Base-by-base conservation (phyloP, 92 coral and sea anemone genomes). In the Epizoanthus stellaris region DNA sequence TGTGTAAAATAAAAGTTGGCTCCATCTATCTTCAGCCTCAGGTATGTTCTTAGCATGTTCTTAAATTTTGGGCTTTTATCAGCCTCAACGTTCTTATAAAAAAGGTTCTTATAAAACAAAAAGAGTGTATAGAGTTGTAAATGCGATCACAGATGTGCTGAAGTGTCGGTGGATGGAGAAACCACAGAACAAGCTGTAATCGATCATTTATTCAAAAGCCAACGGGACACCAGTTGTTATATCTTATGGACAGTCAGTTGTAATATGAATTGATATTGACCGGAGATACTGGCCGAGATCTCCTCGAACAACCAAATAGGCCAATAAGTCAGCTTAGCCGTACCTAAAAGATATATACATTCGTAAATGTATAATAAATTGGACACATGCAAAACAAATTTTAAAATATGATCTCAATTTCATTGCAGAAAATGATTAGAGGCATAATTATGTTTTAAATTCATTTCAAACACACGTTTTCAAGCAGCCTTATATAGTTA, bases 241-340 rank as follows among this genome's bases (percentile, higher is more conserved):
- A 68, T 68, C 30, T 68, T 30, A 36, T 38, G n/a, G 42, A 38
- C 73, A 38, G 73, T 68, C 49, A 17, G 52, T 19, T 68, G n/a
- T 68, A 34, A 68, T 68, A 68, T 15, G n/a, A 68, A 68, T 68
- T 36, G 21, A 68, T 68, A 68, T 34, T 68, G 43, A 38, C 73
- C 42, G 73, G 4, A 36, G 73, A 68, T 39, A 17, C 20, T 40
- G 43, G 8, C 73, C 20, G 20, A 0, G 17, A 19, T 15, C 73
- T 34, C 20, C 20, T 11, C 9, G 16, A 20, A 66, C 16, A 66
- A 66, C 70, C 30, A 12, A 23, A 14, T 52, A 9, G 1, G 3
- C 56, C 56, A 52, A 6, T 13, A 52, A 2, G 11, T 52, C n/a
- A 16, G 39, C 70, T 23, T 66, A 12, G 14, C 3, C 6, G 20